phyloP scores from a whole-genome alignment of 2,113 vertebrate species.

The Periophthalmodon schlosseri region DNA sequence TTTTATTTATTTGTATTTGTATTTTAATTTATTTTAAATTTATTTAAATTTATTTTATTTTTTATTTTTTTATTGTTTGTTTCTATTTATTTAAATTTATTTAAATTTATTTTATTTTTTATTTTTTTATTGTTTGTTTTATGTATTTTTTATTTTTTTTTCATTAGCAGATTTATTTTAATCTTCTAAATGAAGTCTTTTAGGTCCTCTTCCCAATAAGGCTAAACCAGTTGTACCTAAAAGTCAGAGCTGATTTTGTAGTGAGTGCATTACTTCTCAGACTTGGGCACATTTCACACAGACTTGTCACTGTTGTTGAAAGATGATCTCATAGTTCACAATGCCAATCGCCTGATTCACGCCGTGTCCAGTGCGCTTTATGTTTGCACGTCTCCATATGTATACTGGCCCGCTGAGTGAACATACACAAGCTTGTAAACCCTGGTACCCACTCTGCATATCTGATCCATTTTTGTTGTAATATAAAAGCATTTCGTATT shows the following conservation, averaged over 20 bases:
- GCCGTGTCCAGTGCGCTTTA: conserved; percentile 26
- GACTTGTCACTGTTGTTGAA: neutral
- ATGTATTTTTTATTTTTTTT: too few species aligned
- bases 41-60: too few species aligned
- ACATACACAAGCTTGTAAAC: conserved; percentile 47
- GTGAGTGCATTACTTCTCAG: neutral
- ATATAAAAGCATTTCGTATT: conserved; percentile 24
- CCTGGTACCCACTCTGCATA: conserved; percentile 38
- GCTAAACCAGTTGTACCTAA: neutral
- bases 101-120: too few species aligned
- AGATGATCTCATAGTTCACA: conserved; percentile 18
- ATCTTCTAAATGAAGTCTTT: too few species aligned
- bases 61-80: too few species aligned
- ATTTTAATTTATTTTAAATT: too few species aligned
- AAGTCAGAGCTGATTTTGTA: neutral
- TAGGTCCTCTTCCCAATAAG: too few species aligned
- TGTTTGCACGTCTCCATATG: conserved; percentile 15
- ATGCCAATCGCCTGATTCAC: conserved; percentile 41
- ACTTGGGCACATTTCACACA: neutral
- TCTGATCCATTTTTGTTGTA: conserved; percentile 29
- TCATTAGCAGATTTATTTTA: too few species aligned
- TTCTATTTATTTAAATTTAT: too few species aligned
- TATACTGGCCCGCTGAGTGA: conserved; percentile 18
- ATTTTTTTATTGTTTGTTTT: too few species aligned
- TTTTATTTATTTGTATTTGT: too few species aligned